Conservation (phyloP, 2,888 invertebrate species). For the Euplexia lucipara region DNA sequence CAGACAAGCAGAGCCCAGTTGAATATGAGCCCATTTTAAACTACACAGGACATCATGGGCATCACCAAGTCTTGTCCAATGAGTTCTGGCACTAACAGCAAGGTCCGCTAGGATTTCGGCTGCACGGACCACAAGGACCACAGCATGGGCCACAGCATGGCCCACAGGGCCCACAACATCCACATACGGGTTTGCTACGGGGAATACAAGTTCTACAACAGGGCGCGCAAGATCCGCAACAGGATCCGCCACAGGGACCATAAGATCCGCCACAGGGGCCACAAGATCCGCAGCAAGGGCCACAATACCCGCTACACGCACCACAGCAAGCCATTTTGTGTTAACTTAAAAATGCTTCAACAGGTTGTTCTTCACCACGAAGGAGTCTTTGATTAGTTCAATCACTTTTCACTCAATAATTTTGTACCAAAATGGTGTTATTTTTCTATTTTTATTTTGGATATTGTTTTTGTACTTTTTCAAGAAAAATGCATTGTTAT, state of each 20-base stretch:
- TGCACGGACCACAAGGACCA: conserved; percentile 54
- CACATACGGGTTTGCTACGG: background rate
- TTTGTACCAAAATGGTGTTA: conserved; percentile 7
- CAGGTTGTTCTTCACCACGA: conserved; percentile 5
- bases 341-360: conserved; percentile 19
- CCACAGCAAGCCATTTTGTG: conserved; percentile 41
- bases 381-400: background rate
- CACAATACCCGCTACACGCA: background rate
- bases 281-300: conserved; percentile 2
- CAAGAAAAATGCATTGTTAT: conserved; percentile 20
- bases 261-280: background rate
- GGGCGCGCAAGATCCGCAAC: conserved; percentile 14
- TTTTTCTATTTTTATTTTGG: conserved; percentile 25
- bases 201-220: no score
- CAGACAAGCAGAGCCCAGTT: conserved; percentile 8
- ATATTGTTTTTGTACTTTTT: conserved; percentile 22
- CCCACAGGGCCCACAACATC: conserved; percentile 42
- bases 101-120: conserved; percentile 1
- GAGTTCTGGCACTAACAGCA: conserved; percentile 21
- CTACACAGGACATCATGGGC: conserved; percentile 16
- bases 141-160: conserved; percentile 32
- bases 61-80: background rate
- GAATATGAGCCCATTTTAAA: conserved; percentile 12
- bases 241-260: conserved; percentile 1
- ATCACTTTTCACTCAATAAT: conserved; percentile 15